phyloP scores from a whole-genome alignment of 2,113 vertebrate genomes.

The Rhipidura dahli region DNA sequence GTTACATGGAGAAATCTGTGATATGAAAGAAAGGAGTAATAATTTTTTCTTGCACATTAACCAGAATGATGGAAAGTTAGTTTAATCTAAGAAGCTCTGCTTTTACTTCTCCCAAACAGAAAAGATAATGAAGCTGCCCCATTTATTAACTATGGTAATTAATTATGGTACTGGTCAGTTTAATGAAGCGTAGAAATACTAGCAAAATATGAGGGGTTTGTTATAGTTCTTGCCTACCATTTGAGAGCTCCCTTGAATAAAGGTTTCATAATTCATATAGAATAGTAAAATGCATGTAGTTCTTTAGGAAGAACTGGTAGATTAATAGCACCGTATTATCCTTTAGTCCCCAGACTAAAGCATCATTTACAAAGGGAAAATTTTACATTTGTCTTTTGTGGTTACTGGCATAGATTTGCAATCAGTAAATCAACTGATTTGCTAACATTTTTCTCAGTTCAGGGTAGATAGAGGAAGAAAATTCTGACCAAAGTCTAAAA shows the following conservation, averaged over 20 bases:
- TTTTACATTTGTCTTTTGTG: background rate
- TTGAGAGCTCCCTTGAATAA: background rate
- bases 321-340: background rate
- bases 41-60: slow-evolving; percentile 26
- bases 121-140: slow-evolving; percentile 26
- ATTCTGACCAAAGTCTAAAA: background rate
- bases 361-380: background rate
- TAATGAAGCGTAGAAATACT: background rate
- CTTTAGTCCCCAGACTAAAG: background rate
- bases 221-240: background rate
- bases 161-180: background rate
- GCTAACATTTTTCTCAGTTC: background rate
- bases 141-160: background rate
- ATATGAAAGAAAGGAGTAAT: slow-evolving; percentile 10
- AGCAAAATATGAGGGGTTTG: background rate
- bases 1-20: slow-evolving; percentile 36
- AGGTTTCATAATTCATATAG: background rate
- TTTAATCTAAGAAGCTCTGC: slow-evolving; percentile 45
- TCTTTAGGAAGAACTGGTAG: background rate
- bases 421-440: background rate
- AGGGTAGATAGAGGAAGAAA: background rate
- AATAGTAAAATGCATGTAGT: background rate
- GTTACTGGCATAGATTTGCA: background rate
- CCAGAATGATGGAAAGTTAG: slow-evolving; percentile 28
- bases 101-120: background rate